These are phyloP conservation scores for Syngnathus rostellatus DNA, from an alignment of 2,797 vertebrate species.

Conservation along the genomic window DNA sequence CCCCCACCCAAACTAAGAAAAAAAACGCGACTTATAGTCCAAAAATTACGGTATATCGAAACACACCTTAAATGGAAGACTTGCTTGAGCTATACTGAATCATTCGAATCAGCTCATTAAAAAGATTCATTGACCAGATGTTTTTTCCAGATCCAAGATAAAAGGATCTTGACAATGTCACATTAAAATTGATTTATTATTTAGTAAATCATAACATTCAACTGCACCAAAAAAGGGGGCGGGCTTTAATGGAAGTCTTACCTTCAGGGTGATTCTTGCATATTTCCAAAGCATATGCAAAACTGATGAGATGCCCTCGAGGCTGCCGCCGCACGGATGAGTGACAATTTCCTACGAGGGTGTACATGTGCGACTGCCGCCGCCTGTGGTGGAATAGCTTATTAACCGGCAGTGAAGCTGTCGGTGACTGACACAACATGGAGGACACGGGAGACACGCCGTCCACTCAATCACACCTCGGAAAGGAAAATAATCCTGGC, in stretches of 20 bases:
- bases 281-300: neutral
- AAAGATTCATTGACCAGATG: too few species aligned
- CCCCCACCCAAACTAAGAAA: too few species aligned
- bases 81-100: too few species aligned
- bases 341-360: constrained; percentile 34
- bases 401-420: constrained; percentile 29
- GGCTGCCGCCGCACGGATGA: constrained; percentile 25
- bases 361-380: constrained; percentile 22
- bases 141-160: neutral
- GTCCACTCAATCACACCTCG: constrained; percentile 39
- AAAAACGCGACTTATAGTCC: too few species aligned
- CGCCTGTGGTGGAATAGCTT: constrained; percentile 32
- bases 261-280: neutral
- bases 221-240: neutral
- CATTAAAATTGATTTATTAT: neutral
- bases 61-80: neutral
- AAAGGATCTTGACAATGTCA: neutral
- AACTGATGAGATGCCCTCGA: constrained; percentile 10
- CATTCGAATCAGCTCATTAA: too few species aligned
- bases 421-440: constrained; percentile 25
- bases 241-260: neutral
- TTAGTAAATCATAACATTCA: neutral
- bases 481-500: constrained; percentile 31
- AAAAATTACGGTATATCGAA: neutral
- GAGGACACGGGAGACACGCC: constrained; percentile 25